Evolutionary conservation across 2,113 vertebrate species (phyloP).

Genomic region (Rattus norvegicus): DNA sequence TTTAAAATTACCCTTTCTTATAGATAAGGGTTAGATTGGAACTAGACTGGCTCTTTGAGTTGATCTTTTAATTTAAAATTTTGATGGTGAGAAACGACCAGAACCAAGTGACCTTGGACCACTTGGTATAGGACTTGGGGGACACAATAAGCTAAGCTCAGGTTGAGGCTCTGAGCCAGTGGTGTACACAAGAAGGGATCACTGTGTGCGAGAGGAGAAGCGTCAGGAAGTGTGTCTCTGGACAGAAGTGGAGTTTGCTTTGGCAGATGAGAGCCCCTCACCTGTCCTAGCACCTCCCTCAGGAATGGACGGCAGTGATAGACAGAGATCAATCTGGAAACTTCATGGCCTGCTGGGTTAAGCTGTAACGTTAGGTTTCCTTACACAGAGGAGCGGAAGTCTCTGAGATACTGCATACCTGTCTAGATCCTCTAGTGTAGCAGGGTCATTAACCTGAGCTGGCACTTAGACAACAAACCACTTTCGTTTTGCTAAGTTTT

Average conservation of each 20-base stretch:
- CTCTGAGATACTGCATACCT: slow-evolving; percentile 10
- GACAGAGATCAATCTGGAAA: neutral
- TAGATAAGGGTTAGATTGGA: neutral
- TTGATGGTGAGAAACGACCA: neutral
- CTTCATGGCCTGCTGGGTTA: neutral
- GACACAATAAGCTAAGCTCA: slow-evolving; percentile 15
- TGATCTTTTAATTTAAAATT: neutral
- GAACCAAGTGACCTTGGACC: slow-evolving; percentile 12
- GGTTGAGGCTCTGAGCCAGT: neutral
- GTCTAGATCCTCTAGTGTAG: neutral
- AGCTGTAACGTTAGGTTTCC: neutral
- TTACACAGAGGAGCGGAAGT: neutral
- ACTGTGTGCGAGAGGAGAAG: neutral
- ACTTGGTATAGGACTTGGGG: neutral
- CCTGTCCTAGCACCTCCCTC: neutral
- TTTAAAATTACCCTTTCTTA: neutral
- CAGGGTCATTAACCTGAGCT: neutral
- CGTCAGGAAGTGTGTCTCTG: neutral
- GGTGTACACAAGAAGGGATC: neutral
- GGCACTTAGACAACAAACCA: neutral
- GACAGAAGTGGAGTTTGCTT: neutral
- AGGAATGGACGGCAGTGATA: neutral
- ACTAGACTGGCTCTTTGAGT: neutral
- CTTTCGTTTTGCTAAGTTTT: slow-evolving; percentile 25
- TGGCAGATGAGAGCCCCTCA: neutral